Evolutionary conservation across 1,140 invertebrate species (phyloP).

Genomic region (Lepidurus couesii): DNA sequence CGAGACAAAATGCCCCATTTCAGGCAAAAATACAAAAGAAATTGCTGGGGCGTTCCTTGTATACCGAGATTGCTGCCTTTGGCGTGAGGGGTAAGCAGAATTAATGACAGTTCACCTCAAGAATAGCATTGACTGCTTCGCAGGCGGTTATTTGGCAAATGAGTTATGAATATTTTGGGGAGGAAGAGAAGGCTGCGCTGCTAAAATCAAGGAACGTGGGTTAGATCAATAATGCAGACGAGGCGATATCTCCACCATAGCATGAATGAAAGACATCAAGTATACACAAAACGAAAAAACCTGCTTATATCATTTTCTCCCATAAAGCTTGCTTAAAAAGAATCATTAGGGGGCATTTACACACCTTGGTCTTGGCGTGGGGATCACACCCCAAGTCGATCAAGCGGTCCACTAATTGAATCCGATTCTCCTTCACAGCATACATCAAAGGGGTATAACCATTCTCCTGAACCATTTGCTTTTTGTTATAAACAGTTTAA

Average conservation of each 20-base stretch:
- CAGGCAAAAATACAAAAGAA: no score
- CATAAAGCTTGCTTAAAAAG: not conserved
- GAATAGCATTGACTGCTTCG: not conserved
- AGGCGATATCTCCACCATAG: slow-evolving; percentile 21
- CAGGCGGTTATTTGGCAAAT: not conserved
- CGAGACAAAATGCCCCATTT: no score
- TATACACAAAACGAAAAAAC: not conserved
- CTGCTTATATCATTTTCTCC: no score
- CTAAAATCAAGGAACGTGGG: not conserved
- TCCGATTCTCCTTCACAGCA: slow-evolving; percentile 88
- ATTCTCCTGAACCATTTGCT: slow-evolving; percentile 55
- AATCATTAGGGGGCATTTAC: slow-evolving; percentile 44
- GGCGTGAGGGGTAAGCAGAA: not conserved
- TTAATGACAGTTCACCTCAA: slow-evolving; percentile 5
- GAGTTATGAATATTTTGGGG: not conserved
- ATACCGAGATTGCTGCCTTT: not conserved
- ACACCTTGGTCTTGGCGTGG: slow-evolving; percentile 80
- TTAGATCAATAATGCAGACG: slow-evolving; percentile 19
- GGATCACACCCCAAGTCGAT: slow-evolving; percentile 88
- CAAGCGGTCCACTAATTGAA: slow-evolving; percentile 78
- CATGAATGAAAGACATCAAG: slow-evolving; percentile 13
- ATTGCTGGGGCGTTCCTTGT: not conserved
- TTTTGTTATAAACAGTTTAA: not conserved
- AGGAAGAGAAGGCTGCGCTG: not conserved
- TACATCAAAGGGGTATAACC: slow-evolving; percentile 93